Evolutionary conservation across 2,888 invertebrate species (phyloP).

Genomic region (Pteria penguin): DNA sequence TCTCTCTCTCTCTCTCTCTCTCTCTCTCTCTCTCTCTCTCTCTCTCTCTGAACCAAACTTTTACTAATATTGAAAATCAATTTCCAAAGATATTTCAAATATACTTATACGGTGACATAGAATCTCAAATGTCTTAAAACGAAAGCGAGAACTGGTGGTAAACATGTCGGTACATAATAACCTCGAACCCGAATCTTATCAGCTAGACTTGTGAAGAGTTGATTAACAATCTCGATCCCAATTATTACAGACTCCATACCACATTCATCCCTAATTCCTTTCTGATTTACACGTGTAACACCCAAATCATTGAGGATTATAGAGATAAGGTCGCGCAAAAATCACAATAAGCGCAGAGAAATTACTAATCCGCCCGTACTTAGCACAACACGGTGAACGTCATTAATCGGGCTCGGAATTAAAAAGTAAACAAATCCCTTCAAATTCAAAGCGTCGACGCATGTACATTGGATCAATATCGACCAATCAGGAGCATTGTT

Average conservation of each 20-base stretch:
- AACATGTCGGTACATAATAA: too few relatives aligned
- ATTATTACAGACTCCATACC: neutral
- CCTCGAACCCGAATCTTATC: too few relatives aligned
- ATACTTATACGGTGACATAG: too few relatives aligned
- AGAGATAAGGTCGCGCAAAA: neutral
- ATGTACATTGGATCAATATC: neutral
- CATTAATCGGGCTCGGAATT: neutral
- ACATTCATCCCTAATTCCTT: neutral
- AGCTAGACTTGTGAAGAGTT: neutral
- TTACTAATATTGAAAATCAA: too few relatives aligned
- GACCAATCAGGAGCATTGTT: neutral
- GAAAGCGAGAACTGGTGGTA: too few relatives aligned
- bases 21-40: too few relatives aligned
- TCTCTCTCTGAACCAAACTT: too few relatives aligned
- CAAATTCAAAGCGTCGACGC: neutral
- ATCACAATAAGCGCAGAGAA: neutral
- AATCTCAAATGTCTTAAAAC: too few relatives aligned
- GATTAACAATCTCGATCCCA: neutral
- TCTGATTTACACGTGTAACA: neutral
- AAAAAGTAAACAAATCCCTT: neutral
- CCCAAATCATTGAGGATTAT: neutral
- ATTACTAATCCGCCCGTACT: neutral
- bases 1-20: too few relatives aligned
- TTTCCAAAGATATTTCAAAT: too few relatives aligned
- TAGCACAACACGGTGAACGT: neutral